These are phyloP conservation scores for Crossocerus cetratus DNA, from an alignment of 2,888 invertebrate genomes.

Conservation along the genomic window DNA sequence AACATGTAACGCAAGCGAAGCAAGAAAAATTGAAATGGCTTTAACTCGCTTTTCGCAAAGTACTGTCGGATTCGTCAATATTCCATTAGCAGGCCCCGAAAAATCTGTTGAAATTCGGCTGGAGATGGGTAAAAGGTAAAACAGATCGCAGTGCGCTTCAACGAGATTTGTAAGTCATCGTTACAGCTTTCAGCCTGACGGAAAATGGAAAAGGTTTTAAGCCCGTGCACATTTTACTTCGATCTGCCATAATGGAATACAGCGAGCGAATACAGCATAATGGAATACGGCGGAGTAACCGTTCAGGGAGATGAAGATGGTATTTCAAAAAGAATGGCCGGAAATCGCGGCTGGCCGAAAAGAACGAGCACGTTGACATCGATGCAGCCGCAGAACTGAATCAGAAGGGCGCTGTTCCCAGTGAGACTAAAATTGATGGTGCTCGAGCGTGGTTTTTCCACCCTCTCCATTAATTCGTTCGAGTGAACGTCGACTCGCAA, in stretches of 20 bases:
- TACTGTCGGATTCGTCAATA: neutral
- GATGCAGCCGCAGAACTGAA: constrained; percentile 8
- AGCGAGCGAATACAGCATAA: too few relatives aligned
- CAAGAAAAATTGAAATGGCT: neutral
- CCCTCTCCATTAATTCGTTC: constrained; percentile 13
- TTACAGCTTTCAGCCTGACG: too few relatives aligned
- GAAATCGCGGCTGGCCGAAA: neutral
- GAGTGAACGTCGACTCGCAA: constrained; percentile 3
- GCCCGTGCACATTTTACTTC: too few relatives aligned
- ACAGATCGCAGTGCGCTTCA: neutral
- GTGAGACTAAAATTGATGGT: constrained; percentile 17
- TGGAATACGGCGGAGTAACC: too few relatives aligned
- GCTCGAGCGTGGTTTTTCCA: constrained; percentile 10
- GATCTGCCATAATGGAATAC: too few relatives aligned
- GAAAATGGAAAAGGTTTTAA: too few relatives aligned
- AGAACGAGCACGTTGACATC: neutral
- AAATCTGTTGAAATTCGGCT: neutral
- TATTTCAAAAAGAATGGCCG: too few relatives aligned
- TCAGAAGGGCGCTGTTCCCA: constrained; percentile 1
- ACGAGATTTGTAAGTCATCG: neutral
- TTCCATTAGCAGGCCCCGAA: neutral
- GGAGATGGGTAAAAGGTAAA: too few relatives aligned
- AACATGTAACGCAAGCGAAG: neutral
- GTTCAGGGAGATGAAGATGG: too few relatives aligned
- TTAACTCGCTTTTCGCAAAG: neutral